These are phyloP conservation scores for Thalpophila matura DNA, from an alignment of 2,888 invertebrate genomes.

Conservation along the genomic window DNA sequence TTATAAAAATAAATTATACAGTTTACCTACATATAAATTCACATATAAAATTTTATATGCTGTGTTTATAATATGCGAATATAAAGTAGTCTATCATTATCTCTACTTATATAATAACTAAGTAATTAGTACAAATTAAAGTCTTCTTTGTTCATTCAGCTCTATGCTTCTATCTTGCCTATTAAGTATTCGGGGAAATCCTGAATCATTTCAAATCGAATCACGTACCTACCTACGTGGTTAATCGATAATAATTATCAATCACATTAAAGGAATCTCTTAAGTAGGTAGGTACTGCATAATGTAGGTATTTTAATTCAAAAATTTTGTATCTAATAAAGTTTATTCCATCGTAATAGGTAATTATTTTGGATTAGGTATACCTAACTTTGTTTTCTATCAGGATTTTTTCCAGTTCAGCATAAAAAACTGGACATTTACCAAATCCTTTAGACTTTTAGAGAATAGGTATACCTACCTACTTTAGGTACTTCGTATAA, in stretches of 20 bases:
- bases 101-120: constrained; percentile 23
- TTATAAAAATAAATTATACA: no score
- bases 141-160: constrained; percentile 20
- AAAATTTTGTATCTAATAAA: background rate
- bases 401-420: no score
- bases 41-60: constrained; percentile 1
- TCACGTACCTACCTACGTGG: constrained; percentile 19
- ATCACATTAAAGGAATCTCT: background rate
- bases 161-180: constrained; percentile 24
- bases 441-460: no score
- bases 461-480: no score
- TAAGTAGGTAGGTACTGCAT: no score
- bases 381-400: no score
- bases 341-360: no score
- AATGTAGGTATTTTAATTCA: constrained; percentile 1
- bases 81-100: constrained; percentile 11
- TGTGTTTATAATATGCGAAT: background rate
- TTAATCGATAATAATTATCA: constrained; percentile 8
- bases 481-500: no score
- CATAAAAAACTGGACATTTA: no score
- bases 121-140: constrained; percentile 5
- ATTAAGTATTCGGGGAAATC: constrained; percentile 51
- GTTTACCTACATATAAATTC: background rate
- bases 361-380: no score
- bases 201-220: constrained; percentile 31